phyloP scores from a whole-genome alignment of 2,113 vertebrate genomes.

The Saguinus midas region DNA sequence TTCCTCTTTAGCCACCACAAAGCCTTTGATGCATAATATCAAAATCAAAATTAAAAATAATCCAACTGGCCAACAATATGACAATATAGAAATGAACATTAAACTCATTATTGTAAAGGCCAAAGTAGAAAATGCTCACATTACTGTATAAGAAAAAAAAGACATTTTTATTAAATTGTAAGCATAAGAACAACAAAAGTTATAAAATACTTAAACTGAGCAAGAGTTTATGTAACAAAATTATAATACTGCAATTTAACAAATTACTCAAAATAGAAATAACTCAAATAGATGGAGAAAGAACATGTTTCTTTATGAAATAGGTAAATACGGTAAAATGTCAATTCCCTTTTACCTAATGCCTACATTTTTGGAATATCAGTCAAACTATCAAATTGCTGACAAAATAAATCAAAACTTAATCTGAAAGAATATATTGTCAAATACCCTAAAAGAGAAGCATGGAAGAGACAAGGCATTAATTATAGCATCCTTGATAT shows the following conservation, averaged over 20 bases:
- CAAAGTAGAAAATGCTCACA: not conserved
- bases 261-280: not conserved
- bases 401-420: constrained; percentile 1
- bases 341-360: not conserved
- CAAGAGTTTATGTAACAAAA: not conserved
- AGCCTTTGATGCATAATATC: not conserved
- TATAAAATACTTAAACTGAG: not conserved
- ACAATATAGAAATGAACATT: not conserved
- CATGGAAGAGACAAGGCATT: not conserved
- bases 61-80: not conserved
- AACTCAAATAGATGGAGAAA: not conserved
- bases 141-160: not conserved
- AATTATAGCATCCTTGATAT: not conserved
- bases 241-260: not conserved
- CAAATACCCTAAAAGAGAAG: not conserved
- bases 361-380: not conserved
- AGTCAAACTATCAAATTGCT: not conserved
- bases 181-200: not conserved
- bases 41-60: not conserved
- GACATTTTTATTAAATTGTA: not conserved
- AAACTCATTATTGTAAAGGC: not conserved
- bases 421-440: not conserved
- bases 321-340: not conserved
- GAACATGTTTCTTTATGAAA: not conserved
- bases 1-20: not conserved